phyloP scores from a whole-genome alignment of 2,888 invertebrate species.

The Metallyticus violacea region DNA sequence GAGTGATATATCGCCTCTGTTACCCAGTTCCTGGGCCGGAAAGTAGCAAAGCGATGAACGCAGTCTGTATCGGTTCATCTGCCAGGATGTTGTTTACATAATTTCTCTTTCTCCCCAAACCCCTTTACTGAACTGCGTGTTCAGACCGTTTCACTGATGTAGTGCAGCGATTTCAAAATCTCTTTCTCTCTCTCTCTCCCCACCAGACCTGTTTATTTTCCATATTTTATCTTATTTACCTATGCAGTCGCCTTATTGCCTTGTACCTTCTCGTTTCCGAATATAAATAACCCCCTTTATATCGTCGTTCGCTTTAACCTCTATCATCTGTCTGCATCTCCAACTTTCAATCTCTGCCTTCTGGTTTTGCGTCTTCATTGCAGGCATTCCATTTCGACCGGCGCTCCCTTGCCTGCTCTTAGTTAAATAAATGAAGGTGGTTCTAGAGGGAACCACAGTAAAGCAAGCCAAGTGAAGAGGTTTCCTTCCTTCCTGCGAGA shows the following conservation, averaged over 20 bases:
- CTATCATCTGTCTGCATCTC: background rate
- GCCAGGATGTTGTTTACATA: background rate
- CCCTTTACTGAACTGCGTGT: background rate
- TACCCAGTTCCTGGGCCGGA: background rate
- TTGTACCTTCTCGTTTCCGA: background rate
- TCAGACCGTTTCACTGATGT: background rate
- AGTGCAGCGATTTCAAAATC: no score
- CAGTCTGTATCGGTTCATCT: background rate
- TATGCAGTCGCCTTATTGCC: background rate
- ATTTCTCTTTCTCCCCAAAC: background rate
- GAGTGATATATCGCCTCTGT: background rate
- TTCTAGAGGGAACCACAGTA: background rate
- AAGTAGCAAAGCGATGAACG: background rate
- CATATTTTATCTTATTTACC: constrained; percentile 20
- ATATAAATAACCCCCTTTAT: background rate
- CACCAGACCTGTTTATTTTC: background rate
- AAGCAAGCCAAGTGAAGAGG: background rate
- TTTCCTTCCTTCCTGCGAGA: background rate
- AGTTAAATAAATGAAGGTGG: background rate
- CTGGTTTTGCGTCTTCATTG: background rate
- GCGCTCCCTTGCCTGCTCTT: background rate
- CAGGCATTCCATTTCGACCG: background rate
- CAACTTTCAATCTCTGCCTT: background rate
- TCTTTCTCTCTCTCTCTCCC: no score
- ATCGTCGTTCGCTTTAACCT: background rate